phyloP scores from a whole-genome alignment of 1,140 invertebrate species.

The Rhyacophila brunnea region DNA sequence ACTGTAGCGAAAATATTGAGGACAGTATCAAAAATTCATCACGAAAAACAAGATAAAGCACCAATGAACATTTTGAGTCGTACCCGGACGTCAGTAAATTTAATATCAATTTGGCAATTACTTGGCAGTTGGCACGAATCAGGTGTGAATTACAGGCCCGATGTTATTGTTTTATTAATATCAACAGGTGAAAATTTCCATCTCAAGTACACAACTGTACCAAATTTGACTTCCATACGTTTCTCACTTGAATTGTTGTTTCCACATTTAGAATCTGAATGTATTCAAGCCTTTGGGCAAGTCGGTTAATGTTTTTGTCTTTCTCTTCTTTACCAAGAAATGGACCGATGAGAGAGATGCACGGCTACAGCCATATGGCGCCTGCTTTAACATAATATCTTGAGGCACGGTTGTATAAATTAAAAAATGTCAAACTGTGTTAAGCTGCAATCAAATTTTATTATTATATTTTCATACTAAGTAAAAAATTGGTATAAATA shows the following conservation, averaged over 20 bases:
- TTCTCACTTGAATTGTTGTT: constrained; percentile 13
- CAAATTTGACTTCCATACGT: constrained; percentile 9
- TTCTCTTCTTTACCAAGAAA: neutral
- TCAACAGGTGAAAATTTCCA: constrained; percentile 20
- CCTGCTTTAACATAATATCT: constrained; percentile 28
- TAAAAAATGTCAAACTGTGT: constrained; percentile 6
- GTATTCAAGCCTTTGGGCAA: neutral
- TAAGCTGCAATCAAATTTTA: no score
- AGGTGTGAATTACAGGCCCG: no score
- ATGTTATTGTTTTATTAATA: no score
- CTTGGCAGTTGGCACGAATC: no score
- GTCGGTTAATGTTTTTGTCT: constrained; percentile 9
- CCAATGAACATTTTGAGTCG: no score
- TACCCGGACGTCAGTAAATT: no score
- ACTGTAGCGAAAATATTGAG: no score
- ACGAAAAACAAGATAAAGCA: no score
- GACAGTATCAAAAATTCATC: no score
- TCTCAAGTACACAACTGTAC: neutral
- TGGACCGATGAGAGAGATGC: constrained; percentile 14
- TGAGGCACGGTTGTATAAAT: constrained; percentile 21
- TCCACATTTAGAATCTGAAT: neutral
- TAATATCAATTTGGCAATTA: no score
- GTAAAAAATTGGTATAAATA: no score
- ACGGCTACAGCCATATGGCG: constrained; percentile 34
- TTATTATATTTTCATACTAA: no score